Evolutionary conservation across 2,797 vertebrate species (phyloP), one percentile per base, ranked within the genome.

Genomic region (Tadarida brasiliensis): DNA sequence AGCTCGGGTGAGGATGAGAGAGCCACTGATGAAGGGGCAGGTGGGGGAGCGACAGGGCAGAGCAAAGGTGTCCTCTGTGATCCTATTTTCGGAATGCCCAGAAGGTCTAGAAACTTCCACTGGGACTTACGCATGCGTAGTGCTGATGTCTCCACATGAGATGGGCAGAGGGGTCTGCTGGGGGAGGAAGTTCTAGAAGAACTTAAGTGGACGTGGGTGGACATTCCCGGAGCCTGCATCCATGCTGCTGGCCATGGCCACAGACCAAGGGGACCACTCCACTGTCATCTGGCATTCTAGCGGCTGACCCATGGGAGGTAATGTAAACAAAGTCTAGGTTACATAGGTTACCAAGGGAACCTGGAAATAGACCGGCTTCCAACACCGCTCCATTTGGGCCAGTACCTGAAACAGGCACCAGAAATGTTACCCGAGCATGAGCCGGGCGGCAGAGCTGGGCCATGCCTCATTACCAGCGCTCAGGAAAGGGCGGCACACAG

Each of bases 311-410:
- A 2, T 30, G 56, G 91, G 51, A 67, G 22, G 80, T 49, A 65
- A 86, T 82, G 77, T 90, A 33, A 0, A 82, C 2, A 85, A 77
- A 49, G 89, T n/a, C 30, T 77, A 22, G 74, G 71, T 78, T 77
- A 70, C n/a, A 88, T 90, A 39, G n/a, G 77, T 96, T 94, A 57
- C 92, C 92, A 90, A 90, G 78, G 95, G 94, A 91, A 92, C 80
- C 82, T 94, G 94, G 67, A 97, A 97, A 96, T 82, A 44, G 5
- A 44, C 39, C 7, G 39, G 39, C 39, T 44, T 44, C 39, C 39
- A 44, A 44, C 39, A 7, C 39, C 39, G 39, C 39, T 44, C 39
- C n/a, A n/a, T n/a, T n/a, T n/a, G n/a, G n/a, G n/a, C n/a, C n/a
- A n/a, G n/a, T n/a, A n/a, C n/a, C n/a, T n/a, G n/a, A n/a, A n/a